Evolutionary conservation across 2,113 vertebrate genomes (phyloP).

Genomic region (Typhlomys cinereus): DNA sequence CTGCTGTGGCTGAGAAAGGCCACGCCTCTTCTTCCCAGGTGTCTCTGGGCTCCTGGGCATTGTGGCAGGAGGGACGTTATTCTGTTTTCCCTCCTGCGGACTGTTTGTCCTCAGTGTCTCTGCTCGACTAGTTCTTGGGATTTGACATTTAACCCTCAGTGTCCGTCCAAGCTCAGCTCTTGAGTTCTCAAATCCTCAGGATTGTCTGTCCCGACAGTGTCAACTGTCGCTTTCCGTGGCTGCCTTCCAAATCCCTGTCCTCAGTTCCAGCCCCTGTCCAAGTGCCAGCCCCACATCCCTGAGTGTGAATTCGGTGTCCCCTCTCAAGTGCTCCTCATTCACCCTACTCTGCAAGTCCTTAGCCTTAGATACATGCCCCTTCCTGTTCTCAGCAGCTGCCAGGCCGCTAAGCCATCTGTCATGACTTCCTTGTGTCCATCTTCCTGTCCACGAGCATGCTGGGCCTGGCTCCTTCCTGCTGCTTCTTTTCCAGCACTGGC

Average conservation of each 20-base stretch:
- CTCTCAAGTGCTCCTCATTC: not conserved
- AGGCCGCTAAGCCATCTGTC: not conserved
- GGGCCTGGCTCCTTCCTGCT: rapidly evolving
- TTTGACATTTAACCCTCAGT: not conserved
- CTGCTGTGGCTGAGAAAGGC: rapidly evolving
- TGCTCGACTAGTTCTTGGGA: not conserved
- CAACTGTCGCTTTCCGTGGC: conserved; percentile 48
- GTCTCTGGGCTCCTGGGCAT: too few species aligned
- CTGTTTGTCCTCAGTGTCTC: not conserved
- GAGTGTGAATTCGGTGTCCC: not conserved
- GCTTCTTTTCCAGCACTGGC: not conserved
- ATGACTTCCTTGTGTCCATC: not conserved
- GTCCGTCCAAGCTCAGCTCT: not conserved
- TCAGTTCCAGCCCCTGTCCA: not conserved
- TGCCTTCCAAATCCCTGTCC: not conserved
- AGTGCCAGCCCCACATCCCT: not conserved
- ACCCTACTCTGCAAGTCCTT: not conserved
- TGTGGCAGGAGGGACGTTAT: too few species aligned
- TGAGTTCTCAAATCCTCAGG: not conserved
- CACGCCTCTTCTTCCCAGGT: rapidly evolving
- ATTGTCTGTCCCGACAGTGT: not conserved
- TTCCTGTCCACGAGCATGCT: not conserved
- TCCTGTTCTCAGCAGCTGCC: rapidly evolving
- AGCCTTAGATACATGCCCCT: not conserved
- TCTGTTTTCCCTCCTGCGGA: not conserved